A percentile compares a stretch with the other conserved stretches of the same genome.
These are phyloP conservation scores for Epizoanthus illoricatus DNA, from an alignment of 92 coral and sea anemone genomes.

Conservation along the genomic window DNA sequence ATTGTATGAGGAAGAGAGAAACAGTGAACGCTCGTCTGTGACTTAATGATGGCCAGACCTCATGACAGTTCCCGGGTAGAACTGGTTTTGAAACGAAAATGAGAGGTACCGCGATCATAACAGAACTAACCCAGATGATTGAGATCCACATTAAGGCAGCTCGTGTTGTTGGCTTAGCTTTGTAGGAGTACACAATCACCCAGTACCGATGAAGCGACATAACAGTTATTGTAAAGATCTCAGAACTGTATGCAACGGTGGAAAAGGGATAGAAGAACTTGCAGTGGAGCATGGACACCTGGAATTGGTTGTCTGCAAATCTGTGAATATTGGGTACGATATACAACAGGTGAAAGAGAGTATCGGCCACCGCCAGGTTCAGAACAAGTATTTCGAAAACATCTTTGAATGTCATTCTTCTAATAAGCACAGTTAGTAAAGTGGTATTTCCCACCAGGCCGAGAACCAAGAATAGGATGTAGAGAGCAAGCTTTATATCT, in stretches of 20 bases:
- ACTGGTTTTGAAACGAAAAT: slow-evolving; percentile 19
- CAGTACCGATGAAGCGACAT: slow-evolving; percentile 41
- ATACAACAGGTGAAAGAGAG: slow-evolving; percentile 22
- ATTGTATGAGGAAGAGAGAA: slow-evolving; percentile 17
- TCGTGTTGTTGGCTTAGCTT: slow-evolving; percentile 13
- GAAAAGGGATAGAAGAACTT: slow-evolving; percentile 35
- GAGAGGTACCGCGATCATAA: slow-evolving; percentile 20
- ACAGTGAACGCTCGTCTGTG: slow-evolving; percentile 26
- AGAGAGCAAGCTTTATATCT: slow-evolving; percentile 3
- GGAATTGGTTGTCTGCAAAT: background rate
- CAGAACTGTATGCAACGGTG: slow-evolving; percentile 18
- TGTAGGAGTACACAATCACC: slow-evolving; percentile 26
- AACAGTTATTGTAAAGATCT: slow-evolving; percentile 32
- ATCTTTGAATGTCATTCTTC: slow-evolving; percentile 5
- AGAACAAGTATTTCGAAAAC: slow-evolving; percentile 36
- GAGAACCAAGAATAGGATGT: slow-evolving; percentile 10
- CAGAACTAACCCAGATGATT: slow-evolving; percentile 17
- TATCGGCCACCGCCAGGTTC: slow-evolving; percentile 15
- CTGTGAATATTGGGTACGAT: slow-evolving; percentile 36
- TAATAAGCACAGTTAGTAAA: slow-evolving; percentile 1
- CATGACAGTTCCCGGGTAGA: slow-evolving; percentile 6
- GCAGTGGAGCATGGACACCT: slow-evolving; percentile 20
- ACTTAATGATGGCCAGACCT: slow-evolving; percentile 19
- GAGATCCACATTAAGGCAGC: slow-evolving; percentile 16
- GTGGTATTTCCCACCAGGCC: slow-evolving; percentile 29